Evolutionary conservation across 2,797 vertebrate species (phyloP).

Genomic region (Sebastes trivittatus): DNA sequence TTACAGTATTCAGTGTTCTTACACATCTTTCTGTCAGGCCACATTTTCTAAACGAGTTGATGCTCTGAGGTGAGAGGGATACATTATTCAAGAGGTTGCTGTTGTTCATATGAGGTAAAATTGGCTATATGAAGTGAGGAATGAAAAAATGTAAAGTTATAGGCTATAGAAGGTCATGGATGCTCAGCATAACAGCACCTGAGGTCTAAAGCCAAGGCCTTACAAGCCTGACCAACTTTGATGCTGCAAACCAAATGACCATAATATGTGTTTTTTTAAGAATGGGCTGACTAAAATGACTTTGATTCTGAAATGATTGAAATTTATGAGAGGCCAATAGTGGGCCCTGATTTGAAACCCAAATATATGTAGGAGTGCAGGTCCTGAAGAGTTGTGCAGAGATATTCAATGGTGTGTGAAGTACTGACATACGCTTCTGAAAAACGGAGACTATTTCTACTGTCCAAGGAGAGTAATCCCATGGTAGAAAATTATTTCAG

Average conservation of each 20-base stretch:
- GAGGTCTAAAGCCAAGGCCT: background rate
- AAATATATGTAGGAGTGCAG: background rate
- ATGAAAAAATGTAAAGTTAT: background rate
- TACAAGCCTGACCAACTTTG: background rate
- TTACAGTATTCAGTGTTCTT: background rate
- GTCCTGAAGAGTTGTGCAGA: background rate
- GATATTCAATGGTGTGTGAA: background rate
- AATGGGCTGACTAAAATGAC: background rate
- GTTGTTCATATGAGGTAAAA: background rate
- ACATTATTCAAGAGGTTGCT: background rate
- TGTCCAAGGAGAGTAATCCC: background rate
- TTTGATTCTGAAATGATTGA: background rate
- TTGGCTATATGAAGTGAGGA: background rate
- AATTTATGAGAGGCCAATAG: background rate
- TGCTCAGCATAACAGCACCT: background rate
- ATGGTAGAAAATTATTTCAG: background rate
- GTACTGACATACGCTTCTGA: background rate
- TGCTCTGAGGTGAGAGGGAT: conserved; percentile 1
- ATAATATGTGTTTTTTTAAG: background rate
- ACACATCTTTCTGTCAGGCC: background rate
- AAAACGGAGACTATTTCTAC: background rate
- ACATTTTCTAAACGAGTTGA: conserved; percentile 9
- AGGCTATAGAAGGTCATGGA: background rate
- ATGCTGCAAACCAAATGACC: background rate
- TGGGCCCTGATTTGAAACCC: background rate